Evolutionary conservation across 1,140 invertebrate species (phyloP).

Genomic region (Vanessa atalanta): DNA sequence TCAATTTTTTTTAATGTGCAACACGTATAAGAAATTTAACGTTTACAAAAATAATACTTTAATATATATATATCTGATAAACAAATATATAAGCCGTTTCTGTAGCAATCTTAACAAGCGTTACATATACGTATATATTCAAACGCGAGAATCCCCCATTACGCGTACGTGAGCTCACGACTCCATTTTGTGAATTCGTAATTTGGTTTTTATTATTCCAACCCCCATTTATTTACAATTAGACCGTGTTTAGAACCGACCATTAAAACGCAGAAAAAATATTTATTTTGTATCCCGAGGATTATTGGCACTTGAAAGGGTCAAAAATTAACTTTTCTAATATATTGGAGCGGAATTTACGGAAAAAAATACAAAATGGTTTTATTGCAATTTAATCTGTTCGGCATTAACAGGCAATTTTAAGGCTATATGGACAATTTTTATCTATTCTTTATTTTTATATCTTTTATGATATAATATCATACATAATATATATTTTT

Average conservation of each 20-base stretch:
- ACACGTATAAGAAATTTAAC: too few species aligned
- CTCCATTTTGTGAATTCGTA: slow-evolving; percentile 30
- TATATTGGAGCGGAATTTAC: background rate
- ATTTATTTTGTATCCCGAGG: slow-evolving; percentile 1
- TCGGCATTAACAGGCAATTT: too few species aligned
- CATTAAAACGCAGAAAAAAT: slow-evolving; percentile 7
- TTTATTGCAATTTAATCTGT: too few species aligned
- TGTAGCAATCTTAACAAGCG: background rate
- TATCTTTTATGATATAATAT: too few species aligned
- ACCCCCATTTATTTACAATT: slow-evolving; percentile 31
- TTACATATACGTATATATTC: slow-evolving; percentile 19
- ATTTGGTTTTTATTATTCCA: slow-evolving; percentile 29
- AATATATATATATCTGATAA: too few species aligned
- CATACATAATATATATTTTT: too few species aligned
- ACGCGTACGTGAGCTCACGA: slow-evolving; percentile 15
- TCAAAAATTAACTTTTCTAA: slow-evolving; percentile 7
- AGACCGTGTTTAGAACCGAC: slow-evolving; percentile 6
- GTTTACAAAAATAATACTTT: too few species aligned
- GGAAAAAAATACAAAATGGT: too few species aligned
- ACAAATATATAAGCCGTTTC: too few species aligned
- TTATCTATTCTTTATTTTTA: too few species aligned
- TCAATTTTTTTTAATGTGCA: too few species aligned
- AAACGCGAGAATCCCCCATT: slow-evolving; percentile 24
- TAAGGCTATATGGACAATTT: too few species aligned
- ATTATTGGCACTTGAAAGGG: slow-evolving; percentile 1